Evolutionary conservation across 2,113 vertebrate species (phyloP), one percentile per base, ranked within the genome.

Genomic region (Corvus moneduloides): DNA sequence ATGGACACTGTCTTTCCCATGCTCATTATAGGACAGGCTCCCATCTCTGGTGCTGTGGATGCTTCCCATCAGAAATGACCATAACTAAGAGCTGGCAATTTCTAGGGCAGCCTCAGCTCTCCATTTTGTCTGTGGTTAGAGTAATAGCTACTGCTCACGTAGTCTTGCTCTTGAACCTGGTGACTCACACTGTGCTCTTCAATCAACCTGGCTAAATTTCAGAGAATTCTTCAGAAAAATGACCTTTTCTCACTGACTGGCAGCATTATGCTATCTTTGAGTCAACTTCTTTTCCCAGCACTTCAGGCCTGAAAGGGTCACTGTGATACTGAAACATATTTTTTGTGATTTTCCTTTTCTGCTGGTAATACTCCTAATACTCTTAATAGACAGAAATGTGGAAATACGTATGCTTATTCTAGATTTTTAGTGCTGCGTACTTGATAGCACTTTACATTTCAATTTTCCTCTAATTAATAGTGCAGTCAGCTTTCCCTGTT

Each of bases 381-480:
- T 52, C 23, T 26, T 62, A 86, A 93, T 78, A 87, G 56, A 30
- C 69, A 72, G 64, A 90, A 49, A 59, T 64, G 75, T 81, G 79
- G 79, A 83, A 86, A 93, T 85, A 66, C 3, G 5, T 77, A 43
- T 9, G 26, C 15, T 89, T 82, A 46, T 30, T 72, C 75, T 21
- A 52, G 56, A 28, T 7, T 80, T 80, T 92, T 63, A 84, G 62
- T 68, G 64, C 41, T 78, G 55, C 77, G 48, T 86, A 54, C 49
- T 75, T 92, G 39, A 86, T 90, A 90, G 72, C 32, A 56, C 69
- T 89, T 94, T 81, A 63, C 84, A 59, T 80, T 91, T 95, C 83
- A 81, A 46, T 92, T 85, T 92, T 89, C 33, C 87, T 90, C 73
- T 95, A 97, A 89, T 92, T 93, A 87, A 88, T 89, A 91, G 56